Percentiles rank a stretch among this genome's conserved stretches.
Evolutionary conservation across 2,113 vertebrate genomes (phyloP).

Genomic region (Gambusia holbrooki): DNA sequence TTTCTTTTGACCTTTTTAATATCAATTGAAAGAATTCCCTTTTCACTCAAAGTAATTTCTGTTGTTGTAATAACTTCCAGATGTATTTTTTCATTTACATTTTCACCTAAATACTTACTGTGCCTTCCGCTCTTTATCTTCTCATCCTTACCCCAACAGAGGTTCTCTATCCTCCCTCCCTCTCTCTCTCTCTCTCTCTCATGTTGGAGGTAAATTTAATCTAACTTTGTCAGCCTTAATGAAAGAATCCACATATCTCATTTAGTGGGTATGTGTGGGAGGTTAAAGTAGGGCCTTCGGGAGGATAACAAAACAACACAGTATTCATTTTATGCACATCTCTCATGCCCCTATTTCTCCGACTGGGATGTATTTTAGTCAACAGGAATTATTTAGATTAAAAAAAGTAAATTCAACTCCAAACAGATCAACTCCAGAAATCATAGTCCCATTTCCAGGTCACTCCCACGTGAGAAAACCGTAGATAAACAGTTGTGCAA

Average conservation of each 20-base stretch:
- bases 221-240: conserved; percentile 80
- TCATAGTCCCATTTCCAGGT: conserved; percentile 7
- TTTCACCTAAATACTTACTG: conserved; percentile 4
- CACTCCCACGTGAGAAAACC: neutral
- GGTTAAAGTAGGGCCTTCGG: conserved; percentile 66
- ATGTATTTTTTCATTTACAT: conserved; percentile 6
- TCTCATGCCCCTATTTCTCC: conserved; percentile 22
- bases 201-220: conserved; percentile 77
- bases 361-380: conserved; percentile 48
- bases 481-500: neutral
- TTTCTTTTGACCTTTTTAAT: neutral
- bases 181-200: conserved; percentile 50
- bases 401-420: neutral
- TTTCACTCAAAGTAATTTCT: neutral
- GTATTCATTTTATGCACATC: conserved; percentile 47
- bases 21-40: neutral
- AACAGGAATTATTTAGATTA: conserved; percentile 32
- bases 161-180: conserved; percentile 58
- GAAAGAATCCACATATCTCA: conserved; percentile 75
- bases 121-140: conserved; percentile 28
- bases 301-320: conserved; percentile 52
- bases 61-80: neutral
- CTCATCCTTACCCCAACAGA: conserved; percentile 49
- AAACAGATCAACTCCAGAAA: conserved; percentile 22
- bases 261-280: conserved; percentile 70